phyloP scores from a whole-genome alignment of 1,140 invertebrate species.

The Microplitis mediator region DNA sequence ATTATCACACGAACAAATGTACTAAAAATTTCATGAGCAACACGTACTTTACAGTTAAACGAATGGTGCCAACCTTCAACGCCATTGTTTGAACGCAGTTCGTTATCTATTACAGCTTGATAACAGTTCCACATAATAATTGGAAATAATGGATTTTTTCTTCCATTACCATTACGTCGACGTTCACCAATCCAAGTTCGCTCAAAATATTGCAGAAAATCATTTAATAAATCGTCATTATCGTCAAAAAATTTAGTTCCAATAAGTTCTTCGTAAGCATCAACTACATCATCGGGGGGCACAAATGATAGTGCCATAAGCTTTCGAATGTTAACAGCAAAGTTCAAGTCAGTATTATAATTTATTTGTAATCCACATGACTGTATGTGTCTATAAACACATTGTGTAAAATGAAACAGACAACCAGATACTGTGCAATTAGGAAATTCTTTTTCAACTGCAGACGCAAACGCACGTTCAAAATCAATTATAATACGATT shows the following conservation, averaged over 20 bases:
- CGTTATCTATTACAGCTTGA: no score
- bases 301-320: conserved; percentile 9
- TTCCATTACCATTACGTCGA: no score
- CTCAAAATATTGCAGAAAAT: background rate
- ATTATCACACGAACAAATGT: no score
- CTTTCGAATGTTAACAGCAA: background rate
- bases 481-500: background rate
- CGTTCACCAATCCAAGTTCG: background rate
- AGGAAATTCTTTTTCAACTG: background rate
- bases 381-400: conserved; percentile 6
- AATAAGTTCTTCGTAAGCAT: background rate
- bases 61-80: no score
- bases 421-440: background rate
- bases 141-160: no score
- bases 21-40: no score
- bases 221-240: background rate
- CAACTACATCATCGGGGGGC: background rate
- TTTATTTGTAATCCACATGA: background rate
- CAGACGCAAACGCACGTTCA: background rate
- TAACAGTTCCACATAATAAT: no score
- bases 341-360: conserved; percentile 1
- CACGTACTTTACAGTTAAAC: no score
- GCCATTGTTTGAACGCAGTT: no score
- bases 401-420: conserved; percentile 3
- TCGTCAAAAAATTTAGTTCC: background rate